phyloP scores from a whole-genome alignment of 2,797 vertebrate genomes.

The Morus bassanus region DNA sequence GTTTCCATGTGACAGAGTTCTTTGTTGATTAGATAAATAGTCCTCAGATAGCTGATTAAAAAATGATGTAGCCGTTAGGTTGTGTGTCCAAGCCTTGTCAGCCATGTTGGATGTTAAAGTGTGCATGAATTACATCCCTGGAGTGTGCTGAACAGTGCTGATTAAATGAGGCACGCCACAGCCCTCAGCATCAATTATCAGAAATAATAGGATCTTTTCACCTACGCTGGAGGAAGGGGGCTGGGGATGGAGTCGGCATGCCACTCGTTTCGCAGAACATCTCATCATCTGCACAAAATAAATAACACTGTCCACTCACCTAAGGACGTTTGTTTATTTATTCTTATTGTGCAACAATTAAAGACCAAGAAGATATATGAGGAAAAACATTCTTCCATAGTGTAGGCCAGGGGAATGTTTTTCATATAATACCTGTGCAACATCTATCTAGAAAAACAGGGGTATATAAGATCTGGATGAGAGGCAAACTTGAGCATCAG shows the following conservation, averaged over 20 bases:
- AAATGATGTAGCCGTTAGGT: neutral
- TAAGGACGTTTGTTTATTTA: neutral
- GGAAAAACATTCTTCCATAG: neutral
- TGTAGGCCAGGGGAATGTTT: neutral
- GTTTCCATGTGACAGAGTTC: neutral
- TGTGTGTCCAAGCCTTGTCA: conserved; percentile 14
- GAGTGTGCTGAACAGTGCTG: conserved; percentile 22
- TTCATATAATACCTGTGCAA: neutral
- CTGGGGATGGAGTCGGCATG: neutral
- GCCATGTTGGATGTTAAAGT: conserved; percentile 33
- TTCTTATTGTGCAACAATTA: neutral
- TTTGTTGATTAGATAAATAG: conserved; percentile 54
- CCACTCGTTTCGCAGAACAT: neutral
- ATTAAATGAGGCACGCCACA: conserved; percentile 57
- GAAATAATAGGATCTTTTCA: conserved; percentile 57
- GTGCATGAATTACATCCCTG: conserved; percentile 25
- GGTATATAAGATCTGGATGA: fast-evolving
- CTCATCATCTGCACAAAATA: neutral
- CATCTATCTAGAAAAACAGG: fast-evolving
- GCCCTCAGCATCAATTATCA: conserved; percentile 68
- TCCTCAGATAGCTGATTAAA: conserved; percentile 58
- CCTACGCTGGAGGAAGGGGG: conserved; percentile 33
- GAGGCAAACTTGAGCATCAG: neutral
- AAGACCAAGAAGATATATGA: neutral
- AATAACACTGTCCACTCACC: neutral